Base-by-base conservation (phyloP, 2,113 vertebrate genomes). In the Variabilichromis moorii region DNA sequence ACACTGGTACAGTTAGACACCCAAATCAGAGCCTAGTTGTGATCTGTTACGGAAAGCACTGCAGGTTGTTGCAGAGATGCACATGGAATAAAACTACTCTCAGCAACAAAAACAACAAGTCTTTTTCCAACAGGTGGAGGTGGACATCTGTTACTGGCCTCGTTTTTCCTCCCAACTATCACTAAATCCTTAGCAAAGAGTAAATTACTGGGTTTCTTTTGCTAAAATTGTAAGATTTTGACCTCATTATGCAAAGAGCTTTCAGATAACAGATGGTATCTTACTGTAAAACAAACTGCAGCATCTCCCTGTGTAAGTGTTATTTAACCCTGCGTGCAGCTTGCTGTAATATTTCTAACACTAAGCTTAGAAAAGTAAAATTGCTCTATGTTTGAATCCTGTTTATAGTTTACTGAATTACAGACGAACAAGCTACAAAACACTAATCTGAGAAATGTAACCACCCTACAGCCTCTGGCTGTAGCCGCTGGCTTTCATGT, bases 201-300 rank as follows among this genome's bases (percentile, higher is more conserved):
- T 31, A 2, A 78, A 78, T 33, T n/a, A 31, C 45, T 51, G 26
- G 10, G 9, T 33, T 51, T 78, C 26, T 33, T 51, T 78, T 50
- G 45, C 3, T 51, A 78, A 78, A 78, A 78, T n/a, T 51, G 17
- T 9, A 51, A 33, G 45, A 50, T 78, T 51, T 78, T 78, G 73
- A 13, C 45, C 45, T 51, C 26, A 51, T 28, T 78, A 31, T 50
- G 71, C 26, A 50, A 78, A 31, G 42, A 31, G 26, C 45, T 78
- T 51, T 31, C 73, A 78, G 45, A 31, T 78, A 50, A 50, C 71
- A 78, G 42, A 78, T 50, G 24, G 40, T n/a, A 51, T 51, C 73
- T 33, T 51, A 78, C 45, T 33, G 26, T 51, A 78, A 51, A 50
- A 78, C 24, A 78, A 31, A 76, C 71, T 24, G 7, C 16, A 12